These are phyloP conservation scores for Geodia barretti DNA, from an alignment of 37 sponge, comb jelly and placozoan genomes.

Conservation along the genomic window DNA sequence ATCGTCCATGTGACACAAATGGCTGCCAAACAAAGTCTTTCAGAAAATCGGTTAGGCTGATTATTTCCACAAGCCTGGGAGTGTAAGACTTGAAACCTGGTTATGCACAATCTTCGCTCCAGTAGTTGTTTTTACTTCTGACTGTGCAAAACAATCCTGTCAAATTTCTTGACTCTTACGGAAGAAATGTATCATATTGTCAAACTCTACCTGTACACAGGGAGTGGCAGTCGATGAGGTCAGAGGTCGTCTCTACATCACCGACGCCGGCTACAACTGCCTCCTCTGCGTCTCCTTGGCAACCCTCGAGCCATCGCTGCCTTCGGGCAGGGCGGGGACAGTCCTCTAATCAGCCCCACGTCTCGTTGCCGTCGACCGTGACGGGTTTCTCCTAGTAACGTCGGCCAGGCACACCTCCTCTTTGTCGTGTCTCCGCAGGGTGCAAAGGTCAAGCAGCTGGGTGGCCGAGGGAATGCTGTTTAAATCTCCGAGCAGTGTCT, in stretches of 20 bases:
- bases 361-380: conserved; percentile 18
- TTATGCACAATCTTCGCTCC: too few species aligned
- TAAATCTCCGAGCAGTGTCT: background rate
- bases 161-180: too few species aligned
- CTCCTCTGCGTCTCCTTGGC: background rate
- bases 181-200: too few species aligned
- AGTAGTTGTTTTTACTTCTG: too few species aligned
- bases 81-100: too few species aligned
- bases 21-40: too few species aligned
- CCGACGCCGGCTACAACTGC: background rate
- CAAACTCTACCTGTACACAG: too few species aligned
- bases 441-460: conserved; percentile 26
- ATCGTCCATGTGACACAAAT: too few species aligned
- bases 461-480: conserved; percentile 9
- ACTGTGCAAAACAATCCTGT: too few species aligned
- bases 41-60: too few species aligned
- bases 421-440: conserved; percentile 43
- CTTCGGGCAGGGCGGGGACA: conserved; percentile 16
- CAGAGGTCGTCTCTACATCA: background rate
- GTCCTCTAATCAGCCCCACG: conserved; percentile 6
- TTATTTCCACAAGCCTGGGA: too few species aligned
- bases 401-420: conserved; percentile 18
- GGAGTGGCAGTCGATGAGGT: background rate
- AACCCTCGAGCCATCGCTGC: background rate
- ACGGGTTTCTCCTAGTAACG: conserved; percentile 50